Conservation (phyloP, 2,888 invertebrate genomes). For the Melikaiella ostensackeni region DNA sequence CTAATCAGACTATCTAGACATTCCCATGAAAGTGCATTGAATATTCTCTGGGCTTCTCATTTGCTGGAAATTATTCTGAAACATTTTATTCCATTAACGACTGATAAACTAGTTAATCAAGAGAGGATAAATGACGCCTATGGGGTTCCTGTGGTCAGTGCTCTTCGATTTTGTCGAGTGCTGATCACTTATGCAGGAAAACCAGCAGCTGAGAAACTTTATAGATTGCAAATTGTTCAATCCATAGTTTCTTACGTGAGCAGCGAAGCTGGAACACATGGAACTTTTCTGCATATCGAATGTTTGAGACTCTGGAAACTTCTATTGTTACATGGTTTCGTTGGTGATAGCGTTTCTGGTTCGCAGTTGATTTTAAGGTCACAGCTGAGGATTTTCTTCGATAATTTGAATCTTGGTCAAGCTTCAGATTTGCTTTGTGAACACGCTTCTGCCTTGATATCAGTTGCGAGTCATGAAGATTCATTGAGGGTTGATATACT, state of each 20-base stretch:
- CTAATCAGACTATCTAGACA: constrained; percentile 88
- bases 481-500: constrained; percentile 60
- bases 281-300: constrained; percentile 67
- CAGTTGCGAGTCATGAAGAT: constrained; percentile 60
- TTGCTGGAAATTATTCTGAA: constrained; percentile 82
- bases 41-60: constrained; percentile 82
- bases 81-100: constrained; percentile 80
- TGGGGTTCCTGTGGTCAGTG: constrained; percentile 84
- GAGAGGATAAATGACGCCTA: constrained; percentile 77
- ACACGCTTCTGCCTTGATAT: constrained; percentile 69
- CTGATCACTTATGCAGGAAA: constrained; percentile 78
- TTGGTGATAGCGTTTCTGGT: constrained; percentile 67
- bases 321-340: constrained; percentile 62
- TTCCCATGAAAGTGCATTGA: constrained; percentile 83
- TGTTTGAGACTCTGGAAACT: constrained; percentile 71
- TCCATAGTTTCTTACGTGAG: constrained; percentile 80
- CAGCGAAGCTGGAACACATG: constrained; percentile 70
- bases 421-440: constrained; percentile 70
- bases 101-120: constrained; percentile 54
- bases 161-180: constrained; percentile 86
- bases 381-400: constrained; percentile 67
- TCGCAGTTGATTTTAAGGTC: constrained; percentile 62
- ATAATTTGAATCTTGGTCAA: constrained; percentile 65
- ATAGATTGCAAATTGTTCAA: constrained; percentile 78
- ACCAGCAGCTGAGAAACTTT: constrained; percentile 64